These are phyloP conservation scores for Drosophila barbarae DNA, from an alignment of 2,888 invertebrate genomes.

Conservation along the genomic window DNA sequence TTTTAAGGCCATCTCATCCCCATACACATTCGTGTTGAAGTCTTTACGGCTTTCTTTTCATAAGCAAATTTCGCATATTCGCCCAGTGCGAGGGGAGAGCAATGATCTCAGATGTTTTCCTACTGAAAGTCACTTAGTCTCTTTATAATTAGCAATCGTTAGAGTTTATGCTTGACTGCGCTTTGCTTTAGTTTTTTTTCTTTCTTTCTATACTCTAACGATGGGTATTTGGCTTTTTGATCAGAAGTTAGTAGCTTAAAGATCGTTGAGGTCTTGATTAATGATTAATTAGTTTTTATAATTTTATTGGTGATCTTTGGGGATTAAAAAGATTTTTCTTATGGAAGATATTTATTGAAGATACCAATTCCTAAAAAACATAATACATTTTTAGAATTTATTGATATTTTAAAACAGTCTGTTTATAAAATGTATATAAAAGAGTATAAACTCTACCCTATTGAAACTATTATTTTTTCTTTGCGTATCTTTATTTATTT, in stretches of 20 bases:
- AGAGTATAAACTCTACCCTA: not conserved
- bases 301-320: not conserved
- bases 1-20: conserved; percentile 12
- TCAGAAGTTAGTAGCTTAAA: not conserved
- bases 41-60: conserved; percentile 29
- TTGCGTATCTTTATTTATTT: not conserved
- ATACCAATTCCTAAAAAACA: not conserved
- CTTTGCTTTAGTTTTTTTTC: conserved; percentile 29
- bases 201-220: conserved; percentile 4
- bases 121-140: conserved; percentile 35
- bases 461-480: not conserved
- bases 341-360: too few relatives aligned
- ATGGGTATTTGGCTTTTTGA: not conserved
- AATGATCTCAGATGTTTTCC: conserved; percentile 52
- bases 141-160: conserved; percentile 70
- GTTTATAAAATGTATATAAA: not conserved
- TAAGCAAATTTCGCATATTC: conserved; percentile 44
- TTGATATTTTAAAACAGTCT: not conserved
- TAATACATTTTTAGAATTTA: too few relatives aligned
- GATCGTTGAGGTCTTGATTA: not conserved
- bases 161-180: conserved; percentile 70
- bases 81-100: conserved; percentile 46
- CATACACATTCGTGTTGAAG: conserved; percentile 26
- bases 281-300: accelerated
- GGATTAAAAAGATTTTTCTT: too few relatives aligned